Evolutionary conservation across 2,113 vertebrate species (phyloP), one percentile per base, ranked within the genome.

Genomic region (Protomyctophum bolini): DNA sequence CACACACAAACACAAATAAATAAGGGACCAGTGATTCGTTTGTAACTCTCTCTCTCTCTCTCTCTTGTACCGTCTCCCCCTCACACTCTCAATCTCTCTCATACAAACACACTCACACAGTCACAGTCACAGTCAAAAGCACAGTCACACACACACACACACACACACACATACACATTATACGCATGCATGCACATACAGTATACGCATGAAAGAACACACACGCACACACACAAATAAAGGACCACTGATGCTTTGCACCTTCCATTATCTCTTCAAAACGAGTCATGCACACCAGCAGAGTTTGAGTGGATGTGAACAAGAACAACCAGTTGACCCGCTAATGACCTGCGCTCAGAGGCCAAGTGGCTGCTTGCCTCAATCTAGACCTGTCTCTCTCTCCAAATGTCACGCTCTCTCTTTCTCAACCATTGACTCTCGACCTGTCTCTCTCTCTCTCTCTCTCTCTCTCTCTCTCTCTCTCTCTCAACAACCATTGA

Each of bases 291-390:
- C 12, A 11, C 50, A 8, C 41, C 7, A 9, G 60, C 14, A 47
- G 21, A 50, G 47, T 11, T 50, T 61, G 33, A 58, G 63, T 62
- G 59, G 57, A 50, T 46, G 46, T 62, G 57, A 71, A 72, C 65
- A 55, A 10, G 11, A 41, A 41, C 33, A 41, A 41, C 33, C 33
- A 41, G 33, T 41, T 21, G 21, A 21, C 21, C 33, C 5, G 33
- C 4, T 41, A 41, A 41, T 41, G 33, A 41, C 33, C 33, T 41
- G 33, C 4, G 15, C 54, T 55, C 55, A 11, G 60, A 29, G 10
- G 28, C 46, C 49, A 8, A 28, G 28, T 12, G 49, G 45, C 52
- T 48, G 8, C 49, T 68, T 14, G 33, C 33, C 33, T 41, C 33
- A 41, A 41, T 4, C 33, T 41, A 1, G 3, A 41, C 33, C 33